Evolutionary conservation across 2,888 invertebrate species (phyloP).

Genomic region (Liopterus haemorrhoidalis): DNA sequence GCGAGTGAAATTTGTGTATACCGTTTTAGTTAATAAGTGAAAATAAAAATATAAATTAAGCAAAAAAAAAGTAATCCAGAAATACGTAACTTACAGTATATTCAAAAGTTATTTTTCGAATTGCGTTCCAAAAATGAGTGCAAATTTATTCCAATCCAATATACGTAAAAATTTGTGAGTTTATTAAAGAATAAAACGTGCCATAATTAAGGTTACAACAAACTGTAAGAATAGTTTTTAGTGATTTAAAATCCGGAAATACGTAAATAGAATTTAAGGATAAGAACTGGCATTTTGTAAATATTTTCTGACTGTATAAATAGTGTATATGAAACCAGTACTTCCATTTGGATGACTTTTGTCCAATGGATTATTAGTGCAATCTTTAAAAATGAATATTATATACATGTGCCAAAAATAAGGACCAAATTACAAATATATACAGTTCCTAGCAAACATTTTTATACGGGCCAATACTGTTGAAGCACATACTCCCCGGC

Average conservation of each 20-base stretch:
- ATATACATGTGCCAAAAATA: too few species aligned
- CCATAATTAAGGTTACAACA: slow-evolving; percentile 14
- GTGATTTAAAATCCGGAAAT: slow-evolving; percentile 24
- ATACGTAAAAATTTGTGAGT: slow-evolving; percentile 23
- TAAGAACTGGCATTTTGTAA: slow-evolving; percentile 9
- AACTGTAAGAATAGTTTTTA: slow-evolving; percentile 4
- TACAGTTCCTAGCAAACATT: too few species aligned
- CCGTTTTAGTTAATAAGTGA: slow-evolving; percentile 5
- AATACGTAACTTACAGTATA: slow-evolving; percentile 23
- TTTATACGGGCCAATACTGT: too few species aligned
- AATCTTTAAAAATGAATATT: too few species aligned
- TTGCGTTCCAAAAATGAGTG: slow-evolving; percentile 21
- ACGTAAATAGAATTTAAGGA: slow-evolving; percentile 14
- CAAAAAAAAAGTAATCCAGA: slow-evolving; percentile 16
- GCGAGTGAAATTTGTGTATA: too few species aligned
- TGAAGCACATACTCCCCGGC: too few species aligned
- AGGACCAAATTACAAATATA: too few species aligned
- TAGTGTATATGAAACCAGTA: slow-evolving; percentile 23
- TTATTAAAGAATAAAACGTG: slow-evolving; percentile 16
- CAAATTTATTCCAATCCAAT: slow-evolving; percentile 19
- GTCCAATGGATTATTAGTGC: too few species aligned
- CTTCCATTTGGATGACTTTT: too few species aligned
- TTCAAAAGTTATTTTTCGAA: slow-evolving; percentile 24
- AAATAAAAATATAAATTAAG: slow-evolving; percentile 7
- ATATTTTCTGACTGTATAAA: slow-evolving; percentile 15